Conservation (phyloP, 2,797 vertebrate species). For the Hippopotamyrus pictus region DNA sequence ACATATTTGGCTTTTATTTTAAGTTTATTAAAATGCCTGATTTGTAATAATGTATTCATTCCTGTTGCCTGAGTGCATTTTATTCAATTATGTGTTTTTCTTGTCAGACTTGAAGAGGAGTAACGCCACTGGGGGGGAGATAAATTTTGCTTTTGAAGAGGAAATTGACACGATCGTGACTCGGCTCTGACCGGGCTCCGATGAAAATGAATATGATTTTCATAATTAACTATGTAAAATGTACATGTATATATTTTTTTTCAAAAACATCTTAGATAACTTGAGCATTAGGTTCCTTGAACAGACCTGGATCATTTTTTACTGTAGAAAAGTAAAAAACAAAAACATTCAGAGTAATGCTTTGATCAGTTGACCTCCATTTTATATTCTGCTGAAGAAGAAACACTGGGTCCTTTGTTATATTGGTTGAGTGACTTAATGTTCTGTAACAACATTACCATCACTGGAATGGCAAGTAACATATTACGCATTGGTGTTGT, state of each 20-base stretch:
- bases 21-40: constrained; percentile 60
- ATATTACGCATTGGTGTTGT: not conserved
- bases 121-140: constrained; percentile 50
- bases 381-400: not conserved
- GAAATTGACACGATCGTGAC: constrained; percentile 47
- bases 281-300: not conserved
- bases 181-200: constrained; percentile 45
- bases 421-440: not conserved
- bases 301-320: not conserved
- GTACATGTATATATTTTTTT: not conserved
- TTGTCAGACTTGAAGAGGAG: constrained; percentile 78
- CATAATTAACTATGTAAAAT: not conserved
- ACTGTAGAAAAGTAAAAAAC: not conserved
- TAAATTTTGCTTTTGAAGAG: constrained; percentile 41
- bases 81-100: constrained; percentile 51
- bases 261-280: not conserved
- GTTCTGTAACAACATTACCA: not conserved
- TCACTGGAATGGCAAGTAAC: not conserved
- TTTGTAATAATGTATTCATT: constrained; percentile 57
- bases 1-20: constrained; percentile 57
- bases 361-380: not conserved
- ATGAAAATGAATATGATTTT: not conserved
- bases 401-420: not conserved
- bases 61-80: not conserved
- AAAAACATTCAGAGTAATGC: not conserved